Base-by-base conservation (phyloP, 2,888 invertebrate species). In the Psylliodes chrysocephalus region DNA sequence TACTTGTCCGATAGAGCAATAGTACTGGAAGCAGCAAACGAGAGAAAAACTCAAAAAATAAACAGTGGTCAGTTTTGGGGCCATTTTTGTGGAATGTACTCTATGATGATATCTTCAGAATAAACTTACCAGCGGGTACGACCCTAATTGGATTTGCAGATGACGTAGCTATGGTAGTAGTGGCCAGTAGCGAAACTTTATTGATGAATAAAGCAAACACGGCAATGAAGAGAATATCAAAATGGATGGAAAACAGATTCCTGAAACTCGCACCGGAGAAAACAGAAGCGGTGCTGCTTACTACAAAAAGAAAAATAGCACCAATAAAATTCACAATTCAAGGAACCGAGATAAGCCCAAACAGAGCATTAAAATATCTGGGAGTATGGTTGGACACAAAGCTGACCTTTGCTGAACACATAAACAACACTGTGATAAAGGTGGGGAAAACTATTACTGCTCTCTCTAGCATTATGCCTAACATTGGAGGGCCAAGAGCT, bases 201-300 rank as follows among this genome's bases (percentile, higher is more conserved):
- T 42, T 56, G 4, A 30, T 38, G 1, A 1, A 30, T 5, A 59
- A 8, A 22, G 63, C 52, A 7, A 51, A 62, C 6, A 47, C 19
- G n/a, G 15, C 54, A 7, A 22, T 64, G 2, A 40, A 30, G 10
- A 44, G 4, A 3, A 44, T 66, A 17, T 15, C 14, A 0, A 19
- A 10, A 5, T 52, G 55, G 60, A 66, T 63, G 51, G 7, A 35
- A 4, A 5, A 33, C 6, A 53, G 44, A 8, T 40, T 38, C 4
- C 42, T 67, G 1, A 40, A 44, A 18, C n/a, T 67, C 1, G 64
- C 61, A n/a, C 42, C 55, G 10, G 54, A 54, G 8, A 64, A 62
- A 33, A 64, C 63, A 1, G 55, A 64, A 22, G 64, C 62, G 5
- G 28, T 67, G 1, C 63, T 67, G 2, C 19, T 61, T 14, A 51